Base-by-base conservation (phyloP, 2,888 invertebrate species). In the Mycalesis mineus region DNA sequence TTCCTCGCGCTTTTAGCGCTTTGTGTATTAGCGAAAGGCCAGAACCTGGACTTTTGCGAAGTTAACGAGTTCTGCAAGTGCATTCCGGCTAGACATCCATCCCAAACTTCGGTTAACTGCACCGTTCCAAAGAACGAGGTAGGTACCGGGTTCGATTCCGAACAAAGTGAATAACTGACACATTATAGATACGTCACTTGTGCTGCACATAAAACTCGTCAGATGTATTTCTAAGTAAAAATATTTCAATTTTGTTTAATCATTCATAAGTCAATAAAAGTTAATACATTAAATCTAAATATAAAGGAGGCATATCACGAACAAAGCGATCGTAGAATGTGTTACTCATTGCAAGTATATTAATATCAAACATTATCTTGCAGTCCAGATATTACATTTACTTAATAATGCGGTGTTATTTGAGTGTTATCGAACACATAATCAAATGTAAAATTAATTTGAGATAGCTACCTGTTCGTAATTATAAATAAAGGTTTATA, bases 81-180 rank as follows among this genome's bases (percentile, higher is more conserved):
- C 76, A 82, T 84, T 40, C 82, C 90, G 50, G 91, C 87, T 52
- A 86, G 88, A 29, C 91, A 91, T 66, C 91, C 91, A 45, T 78
- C 77, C 48, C 93, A 93, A 93, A 90, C 90, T 70, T 89, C 84
- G 68, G 89, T 94, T 72, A 93, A 93, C 82, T 94, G 94, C 79
- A 91, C 91, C 67, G 90, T 93, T 70, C 83, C 86, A 62, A 77
- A 78, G 57, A 82, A 90, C 72, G 91, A 93, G 92, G 94, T 93
- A 93, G 92, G 94, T 93, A 91, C 88, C 84, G 31, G 59, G 54
- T 64, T 58, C 48, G 50, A 52, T 59, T 58, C 44, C 51, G 42
- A 57, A 62, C 65, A 54, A 59, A 68, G 63, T 65, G 63, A 64
- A 69, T 9, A 39, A 7, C 33, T 7, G 8, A 9, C 7, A 36